phyloP scores from a whole-genome alignment of 2,113 vertebrate genomes.

The Rhinoptilus africanus region DNA sequence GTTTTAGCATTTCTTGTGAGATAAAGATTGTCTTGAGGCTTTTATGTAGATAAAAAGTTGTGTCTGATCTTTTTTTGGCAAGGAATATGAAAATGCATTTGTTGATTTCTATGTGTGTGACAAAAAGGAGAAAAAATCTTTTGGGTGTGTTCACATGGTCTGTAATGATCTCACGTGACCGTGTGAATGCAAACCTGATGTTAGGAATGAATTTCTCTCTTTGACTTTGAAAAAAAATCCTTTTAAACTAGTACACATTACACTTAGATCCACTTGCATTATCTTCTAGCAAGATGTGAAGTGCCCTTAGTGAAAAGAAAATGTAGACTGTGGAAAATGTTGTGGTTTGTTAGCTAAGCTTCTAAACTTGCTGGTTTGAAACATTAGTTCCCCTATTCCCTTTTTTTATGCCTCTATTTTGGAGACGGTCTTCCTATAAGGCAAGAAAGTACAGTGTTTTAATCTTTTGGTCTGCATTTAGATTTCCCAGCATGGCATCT shows the following conservation, averaged over 20 bases:
- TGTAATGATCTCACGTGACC: background rate
- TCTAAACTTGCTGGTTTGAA: background rate
- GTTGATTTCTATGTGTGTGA: background rate
- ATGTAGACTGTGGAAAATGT: background rate
- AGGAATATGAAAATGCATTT: background rate
- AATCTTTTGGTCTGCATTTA: conserved; percentile 40
- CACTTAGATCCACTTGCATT: background rate
- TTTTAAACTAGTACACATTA: background rate
- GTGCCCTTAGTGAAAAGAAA: background rate
- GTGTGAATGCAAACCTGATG: background rate
- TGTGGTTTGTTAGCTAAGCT: background rate
- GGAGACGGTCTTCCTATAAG: background rate
- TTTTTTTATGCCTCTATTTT: background rate
- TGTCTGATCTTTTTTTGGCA: background rate
- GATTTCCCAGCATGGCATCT: conserved; percentile 13
- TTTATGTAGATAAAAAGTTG: background rate
- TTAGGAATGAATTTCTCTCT: background rate
- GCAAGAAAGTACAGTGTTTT: background rate
- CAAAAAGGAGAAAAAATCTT: background rate
- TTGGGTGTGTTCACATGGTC: background rate
- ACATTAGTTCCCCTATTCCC: background rate
- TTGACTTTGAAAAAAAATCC: background rate
- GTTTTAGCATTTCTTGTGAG: background rate
- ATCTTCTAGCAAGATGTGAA: background rate
- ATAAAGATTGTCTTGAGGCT: background rate